Evolutionary conservation across 2,888 invertebrate genomes (phyloP), one percentile per base, ranked within the genome.

Genomic region (Melanotus villosus): DNA sequence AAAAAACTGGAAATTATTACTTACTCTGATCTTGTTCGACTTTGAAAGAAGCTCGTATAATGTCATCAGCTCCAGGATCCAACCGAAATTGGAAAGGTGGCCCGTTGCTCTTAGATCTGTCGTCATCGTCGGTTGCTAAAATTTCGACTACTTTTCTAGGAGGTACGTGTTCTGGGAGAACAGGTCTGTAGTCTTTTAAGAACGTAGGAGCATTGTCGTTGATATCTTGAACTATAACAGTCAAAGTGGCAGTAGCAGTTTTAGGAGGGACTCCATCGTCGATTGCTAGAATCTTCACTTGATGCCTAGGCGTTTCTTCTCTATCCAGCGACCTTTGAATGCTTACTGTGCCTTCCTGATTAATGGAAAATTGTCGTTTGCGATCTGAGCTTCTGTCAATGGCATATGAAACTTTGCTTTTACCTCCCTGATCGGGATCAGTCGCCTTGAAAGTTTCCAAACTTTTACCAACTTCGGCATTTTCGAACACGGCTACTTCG

Each of bases 161-260:
- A 7, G 94, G 92, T 54, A 95, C 93, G 83, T 98, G 97, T 85
- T 98, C 98, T 10, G 95, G 95, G 76, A 98, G 87, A 18, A 98
- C 96, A 0, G 97, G 96, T 74, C 97, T 88, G 80, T 96, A 96
- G 83, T 96, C 96, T 85, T 95, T 94, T 56, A 97, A 86, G 88
- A 97, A 97, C 74, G 94, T 94, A 2, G 97, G 97, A 1, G 96
- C 95, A 84, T 97, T 97, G 80, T 97, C 97, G 83, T 97, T 97
- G 74, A 97, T 96, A 80, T 97, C 97, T 85, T 96, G 95, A 19
- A 98, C 97, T 74, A 97, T 95, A 16, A 97, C 97, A 1, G 97
- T 97, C 43, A 97, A 86, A 0, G 96, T 97, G 0, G 97, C 97
- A 0, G 97, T 97, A 0, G 97, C 96, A 6, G 97, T 97, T 85